Evolutionary conservation across 1,140 invertebrate species (phyloP).

Genomic region (Chrysoperla carnea): DNA sequence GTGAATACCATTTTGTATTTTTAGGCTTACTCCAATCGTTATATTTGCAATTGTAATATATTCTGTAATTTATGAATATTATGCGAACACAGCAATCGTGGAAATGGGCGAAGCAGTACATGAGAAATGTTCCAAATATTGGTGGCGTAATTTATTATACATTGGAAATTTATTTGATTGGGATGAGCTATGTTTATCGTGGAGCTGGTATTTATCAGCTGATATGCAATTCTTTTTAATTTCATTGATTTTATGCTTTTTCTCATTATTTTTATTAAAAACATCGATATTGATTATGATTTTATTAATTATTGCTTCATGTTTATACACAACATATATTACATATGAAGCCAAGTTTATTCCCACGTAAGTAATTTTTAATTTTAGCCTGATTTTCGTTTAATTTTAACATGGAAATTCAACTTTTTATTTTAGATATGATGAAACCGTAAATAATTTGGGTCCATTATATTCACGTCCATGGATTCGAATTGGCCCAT

Average conservation of each 20-base stretch:
- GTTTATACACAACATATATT: conserved; percentile 5
- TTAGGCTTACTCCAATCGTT: conserved; percentile 18
- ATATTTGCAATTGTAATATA: conserved; percentile 16
- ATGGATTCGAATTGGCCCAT: conserved; percentile 29
- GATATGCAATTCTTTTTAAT: conserved; percentile 66
- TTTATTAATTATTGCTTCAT: conserved; percentile 15
- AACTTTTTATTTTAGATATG: conserved; percentile 13
- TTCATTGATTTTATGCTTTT: conserved; percentile 1
- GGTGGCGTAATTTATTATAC: conserved; percentile 45
- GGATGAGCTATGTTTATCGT: conserved; percentile 45
- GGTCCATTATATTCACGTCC: conserved; percentile 26
- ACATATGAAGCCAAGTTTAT: conserved; percentile 21
- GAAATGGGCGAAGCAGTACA: conserved; percentile 27
- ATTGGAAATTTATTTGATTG: conserved; percentile 39
- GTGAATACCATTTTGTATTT: conserved; percentile 32
- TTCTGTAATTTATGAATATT: conserved; percentile 28
- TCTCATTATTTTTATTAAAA: conserved; percentile 20
- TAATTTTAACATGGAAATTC: background rate
- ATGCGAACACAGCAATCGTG: conserved; percentile 26
- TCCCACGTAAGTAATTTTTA: conserved; percentile 24
- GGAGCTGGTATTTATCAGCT: conserved; percentile 67
- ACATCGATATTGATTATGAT: conserved; percentile 17
- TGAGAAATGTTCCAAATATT: conserved; percentile 31
- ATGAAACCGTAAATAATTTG: conserved; percentile 21
- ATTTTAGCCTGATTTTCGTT: no score